Percentiles rank a stretch among this genome's conserved stretches.
Conservation (phyloP, 2,113 vertebrate species). For the Arizona elegans region DNA sequence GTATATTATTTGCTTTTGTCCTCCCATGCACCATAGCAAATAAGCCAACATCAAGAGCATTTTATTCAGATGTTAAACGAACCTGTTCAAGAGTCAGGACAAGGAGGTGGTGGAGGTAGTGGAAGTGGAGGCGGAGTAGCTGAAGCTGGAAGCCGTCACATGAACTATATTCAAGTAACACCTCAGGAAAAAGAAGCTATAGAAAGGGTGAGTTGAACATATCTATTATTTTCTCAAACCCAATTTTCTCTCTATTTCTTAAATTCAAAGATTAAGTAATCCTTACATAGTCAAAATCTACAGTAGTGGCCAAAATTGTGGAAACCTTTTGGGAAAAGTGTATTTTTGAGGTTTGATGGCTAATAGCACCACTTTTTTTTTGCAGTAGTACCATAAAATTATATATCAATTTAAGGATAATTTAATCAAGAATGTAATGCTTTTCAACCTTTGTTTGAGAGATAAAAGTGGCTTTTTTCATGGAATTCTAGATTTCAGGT, state of each 20-base stretch:
- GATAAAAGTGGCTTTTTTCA: too few species aligned
- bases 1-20: slow-evolving; percentile 40
- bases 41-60: slow-evolving; percentile 92
- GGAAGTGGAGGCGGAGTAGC: slow-evolving; percentile 66
- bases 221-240: not conserved
- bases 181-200: slow-evolving; percentile 98
- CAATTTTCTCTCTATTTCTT: not conserved
- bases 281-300: not conserved
- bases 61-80: slow-evolving; percentile 98
- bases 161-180: slow-evolving; percentile 97
- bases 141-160: slow-evolving; percentile 79
- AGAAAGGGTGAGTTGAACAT: slow-evolving; percentile 82
- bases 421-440: too few species aligned
- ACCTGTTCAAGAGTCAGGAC: slow-evolving; percentile 80
- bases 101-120: slow-evolving; percentile 54
- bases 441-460: too few species aligned
- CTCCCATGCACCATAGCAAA: slow-evolving; percentile 78
- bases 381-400: too few species aligned
- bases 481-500: too few species aligned
- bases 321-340: too few species aligned
- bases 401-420: too few species aligned
- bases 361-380: too few species aligned
- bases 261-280: not conserved
- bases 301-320: too few species aligned
- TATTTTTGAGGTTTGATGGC: too few species aligned